Percentiles rank a stretch among this genome's conserved stretches.
Conservation (phyloP, 2,888 invertebrate genomes). For the Drosophila kuntzei region DNA sequence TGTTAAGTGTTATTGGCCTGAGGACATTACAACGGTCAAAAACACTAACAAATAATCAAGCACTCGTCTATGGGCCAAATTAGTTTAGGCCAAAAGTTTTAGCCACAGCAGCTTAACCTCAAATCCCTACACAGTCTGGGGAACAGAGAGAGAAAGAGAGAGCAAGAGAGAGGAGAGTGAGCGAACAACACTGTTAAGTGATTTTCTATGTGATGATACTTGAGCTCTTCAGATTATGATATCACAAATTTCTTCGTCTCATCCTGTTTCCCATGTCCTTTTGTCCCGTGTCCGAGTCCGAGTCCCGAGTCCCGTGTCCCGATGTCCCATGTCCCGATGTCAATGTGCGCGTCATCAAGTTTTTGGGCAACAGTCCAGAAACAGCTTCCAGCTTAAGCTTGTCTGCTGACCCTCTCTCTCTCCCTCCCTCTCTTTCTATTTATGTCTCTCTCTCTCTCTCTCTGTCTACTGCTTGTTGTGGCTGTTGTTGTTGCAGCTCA, state of each 20-base stretch:
- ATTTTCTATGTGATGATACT: conserved; percentile 82
- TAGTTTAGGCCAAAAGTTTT: conserved; percentile 81
- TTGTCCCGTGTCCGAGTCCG: conserved; percentile 19
- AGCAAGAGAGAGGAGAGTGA: neutral
- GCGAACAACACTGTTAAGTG: conserved; percentile 73
- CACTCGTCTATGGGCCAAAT: conserved; percentile 68
- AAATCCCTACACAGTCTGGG: conserved; percentile 60
- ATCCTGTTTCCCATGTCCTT: conserved; percentile 3
- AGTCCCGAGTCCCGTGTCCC: conserved; percentile 25
- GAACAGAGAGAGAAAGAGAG: conserved; percentile 2
- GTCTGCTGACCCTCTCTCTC: neutral
- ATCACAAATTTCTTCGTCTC: conserved; percentile 64
- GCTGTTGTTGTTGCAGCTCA: conserved; percentile 62
- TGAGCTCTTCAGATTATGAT: conserved; percentile 78
- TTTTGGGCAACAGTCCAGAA: conserved; percentile 75
- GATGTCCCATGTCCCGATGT: conserved; percentile 30
- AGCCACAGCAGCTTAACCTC: conserved; percentile 79
- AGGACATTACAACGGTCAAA: conserved; percentile 51
- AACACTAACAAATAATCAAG: conserved; percentile 72
- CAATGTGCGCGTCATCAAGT: conserved; percentile 71
- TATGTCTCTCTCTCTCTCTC: neutral
- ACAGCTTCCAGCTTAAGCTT: conserved; percentile 42
- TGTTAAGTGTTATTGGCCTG: conserved; percentile 72
- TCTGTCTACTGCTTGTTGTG: neutral
- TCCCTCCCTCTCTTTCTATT: neutral